Evolutionary conservation across 2,113 vertebrate species (phyloP).

Genomic region (Malaclemys terrapin): DNA sequence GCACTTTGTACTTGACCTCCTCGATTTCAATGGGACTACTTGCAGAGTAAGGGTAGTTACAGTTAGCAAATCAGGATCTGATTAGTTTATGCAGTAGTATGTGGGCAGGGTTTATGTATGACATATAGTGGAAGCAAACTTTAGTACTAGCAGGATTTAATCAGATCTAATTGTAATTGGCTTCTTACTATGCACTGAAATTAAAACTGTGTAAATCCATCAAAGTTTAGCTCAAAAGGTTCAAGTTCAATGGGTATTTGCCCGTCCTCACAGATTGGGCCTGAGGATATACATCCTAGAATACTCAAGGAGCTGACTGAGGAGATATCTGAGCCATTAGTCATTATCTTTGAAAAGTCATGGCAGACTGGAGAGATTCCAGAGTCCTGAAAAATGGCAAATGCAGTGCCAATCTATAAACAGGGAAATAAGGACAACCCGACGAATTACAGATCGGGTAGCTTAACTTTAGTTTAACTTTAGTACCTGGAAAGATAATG

Average conservation of each 20-base stretch:
- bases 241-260: not conserved
- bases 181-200: not conserved
- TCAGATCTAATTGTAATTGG: not conserved
- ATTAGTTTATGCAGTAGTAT: not conserved
- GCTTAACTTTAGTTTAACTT: no score
- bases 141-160: not conserved
- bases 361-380: no score
- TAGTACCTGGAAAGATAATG: no score
- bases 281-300: no score
- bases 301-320: no score
- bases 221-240: not conserved
- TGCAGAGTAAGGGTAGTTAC: not conserved
- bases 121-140: not conserved
- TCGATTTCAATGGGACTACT: not conserved
- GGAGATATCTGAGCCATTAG: no score
- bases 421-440: no score
- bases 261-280: not conserved
- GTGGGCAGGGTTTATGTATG: not conserved
- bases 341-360: no score
- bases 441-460: no score
- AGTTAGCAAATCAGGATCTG: not conserved
- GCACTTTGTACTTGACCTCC: not conserved
- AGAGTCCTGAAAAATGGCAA: no score
- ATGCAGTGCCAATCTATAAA: no score
- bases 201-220: not conserved